A percentile compares a stretch with the other conserved stretches of the same genome.
These are phyloP conservation scores for Myotis vivesi DNA, from an alignment of 2,797 vertebrate species.

Conservation along the genomic window DNA sequence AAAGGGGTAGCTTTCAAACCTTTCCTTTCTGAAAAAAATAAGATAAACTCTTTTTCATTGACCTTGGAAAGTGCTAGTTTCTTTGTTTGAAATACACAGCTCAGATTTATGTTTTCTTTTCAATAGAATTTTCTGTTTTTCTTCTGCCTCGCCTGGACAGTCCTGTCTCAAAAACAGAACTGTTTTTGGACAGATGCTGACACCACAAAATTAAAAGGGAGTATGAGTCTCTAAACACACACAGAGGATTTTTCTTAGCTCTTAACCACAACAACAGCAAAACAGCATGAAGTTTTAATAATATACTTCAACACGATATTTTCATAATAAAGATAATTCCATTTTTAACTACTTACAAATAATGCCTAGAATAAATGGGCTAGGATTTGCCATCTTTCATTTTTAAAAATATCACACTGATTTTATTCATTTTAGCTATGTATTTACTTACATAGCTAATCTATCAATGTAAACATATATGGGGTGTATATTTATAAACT, in stretches of 20 bases:
- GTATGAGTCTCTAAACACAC: not conserved
- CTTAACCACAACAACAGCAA: not conserved
- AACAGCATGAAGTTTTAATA: not conserved
- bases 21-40: slow-evolving; percentile 47
- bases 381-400: not conserved
- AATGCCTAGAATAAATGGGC: not conserved
- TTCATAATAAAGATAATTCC: not conserved
- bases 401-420: not conserved
- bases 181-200: slow-evolving; percentile 21
- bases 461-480: not conserved
- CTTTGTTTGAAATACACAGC: slow-evolving; percentile 50
- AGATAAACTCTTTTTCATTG: slow-evolving; percentile 62
- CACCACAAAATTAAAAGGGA: not conserved
- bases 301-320: not conserved
- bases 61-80: slow-evolving; percentile 55
- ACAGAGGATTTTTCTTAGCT: not conserved
- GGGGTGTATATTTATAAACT: not conserved
- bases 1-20: slow-evolving; percentile 17
- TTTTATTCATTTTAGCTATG: slow-evolving; percentile 2
- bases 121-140: slow-evolving; percentile 58
- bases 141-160: slow-evolving; percentile 20
- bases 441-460: not conserved
- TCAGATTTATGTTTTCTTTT: slow-evolving; percentile 60
- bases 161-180: slow-evolving; percentile 49
- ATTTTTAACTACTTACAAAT: slow-evolving; percentile 10